These are phyloP conservation scores for Zaprionus ghesquierei DNA, from an alignment of 1,140 invertebrate species.

Conservation along the genomic window DNA sequence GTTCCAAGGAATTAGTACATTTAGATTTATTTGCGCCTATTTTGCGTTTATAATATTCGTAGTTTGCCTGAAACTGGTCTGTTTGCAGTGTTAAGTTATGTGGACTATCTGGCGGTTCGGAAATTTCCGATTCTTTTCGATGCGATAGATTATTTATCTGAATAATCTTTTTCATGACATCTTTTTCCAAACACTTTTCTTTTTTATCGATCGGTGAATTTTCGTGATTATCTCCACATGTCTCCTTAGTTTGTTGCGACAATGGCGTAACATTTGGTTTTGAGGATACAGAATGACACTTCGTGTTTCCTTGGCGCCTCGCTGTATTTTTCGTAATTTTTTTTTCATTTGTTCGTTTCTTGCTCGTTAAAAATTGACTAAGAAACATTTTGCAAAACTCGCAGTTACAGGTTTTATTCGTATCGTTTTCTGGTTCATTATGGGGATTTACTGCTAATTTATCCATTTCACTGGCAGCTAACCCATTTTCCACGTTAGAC, in stretches of 20 bases:
- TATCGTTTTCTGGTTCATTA: neutral
- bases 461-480: neutral
- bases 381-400: slow-evolving; percentile 27
- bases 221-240: too few relatives aligned
- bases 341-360: neutral
- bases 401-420: slow-evolving; percentile 1
- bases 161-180: slow-evolving; percentile 2
- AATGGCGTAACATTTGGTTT: neutral
- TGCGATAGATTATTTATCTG: too few relatives aligned
- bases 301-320: neutral
- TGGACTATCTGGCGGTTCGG: neutral
- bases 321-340: neutral
- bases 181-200: slow-evolving; percentile 1
- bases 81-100: neutral
- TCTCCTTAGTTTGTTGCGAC: neutral
- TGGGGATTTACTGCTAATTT: neutral
- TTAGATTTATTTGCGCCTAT: neutral
- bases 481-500: neutral
- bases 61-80: neutral
- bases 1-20: neutral
- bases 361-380: slow-evolving; percentile 2
- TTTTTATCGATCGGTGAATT: neutral
- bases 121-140: neutral
- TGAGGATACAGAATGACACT: neutral
- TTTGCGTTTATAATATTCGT: neutral